Base-by-base conservation (phyloP, 2,797 vertebrate genomes). In the Nyctibius grandis region DNA sequence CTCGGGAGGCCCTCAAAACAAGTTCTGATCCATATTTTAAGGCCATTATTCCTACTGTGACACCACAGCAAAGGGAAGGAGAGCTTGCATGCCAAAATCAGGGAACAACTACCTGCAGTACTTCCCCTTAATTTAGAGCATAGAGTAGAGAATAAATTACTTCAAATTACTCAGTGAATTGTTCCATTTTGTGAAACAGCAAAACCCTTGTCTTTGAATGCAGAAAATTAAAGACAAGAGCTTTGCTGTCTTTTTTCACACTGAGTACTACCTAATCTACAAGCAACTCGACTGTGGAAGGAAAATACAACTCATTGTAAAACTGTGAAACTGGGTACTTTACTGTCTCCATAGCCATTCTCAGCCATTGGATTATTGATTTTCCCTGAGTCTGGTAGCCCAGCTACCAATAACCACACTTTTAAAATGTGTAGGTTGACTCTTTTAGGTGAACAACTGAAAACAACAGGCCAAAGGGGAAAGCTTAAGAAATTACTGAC, bases 91-190 rank as follows among this genome's bases (percentile, higher is more conserved):
- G 77, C 86, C 92, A 63, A 89, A 91, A 60, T 59, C 63, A 88
- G 64, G 48, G 33, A 92, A 93, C 42, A 88, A 88, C 59, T 91
- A 88, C 87, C 82, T 92, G 72, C 48, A 68, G 79, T 57, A 91
- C 45, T 57, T 25, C 36, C 67, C 44, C 36, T 26, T 91, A 78
- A 94, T 94, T 93, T 70, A 74, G 40, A 76, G 33, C 54, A n/a
- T 2, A 29, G 36, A 78, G 36, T 44, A 50, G 69, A 94, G 74
- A 94, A 95, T 48, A 91, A 91, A 95, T 82, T 78, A 88, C 51
- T 91, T 77, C 47, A 93, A 89, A 94, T 95, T 94, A 86, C 42
- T 75, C 57, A 73, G 34, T 78, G 57, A 89, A 64, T 74, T 85
- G 77, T 64, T 94, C 26, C 17, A 60, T 91, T 92, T 51, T 81